Evolutionary conservation across 1,140 invertebrate genomes (phyloP), one percentile per base, ranked within the genome.

Genomic region (Rhynchophorus ferrugineus): DNA sequence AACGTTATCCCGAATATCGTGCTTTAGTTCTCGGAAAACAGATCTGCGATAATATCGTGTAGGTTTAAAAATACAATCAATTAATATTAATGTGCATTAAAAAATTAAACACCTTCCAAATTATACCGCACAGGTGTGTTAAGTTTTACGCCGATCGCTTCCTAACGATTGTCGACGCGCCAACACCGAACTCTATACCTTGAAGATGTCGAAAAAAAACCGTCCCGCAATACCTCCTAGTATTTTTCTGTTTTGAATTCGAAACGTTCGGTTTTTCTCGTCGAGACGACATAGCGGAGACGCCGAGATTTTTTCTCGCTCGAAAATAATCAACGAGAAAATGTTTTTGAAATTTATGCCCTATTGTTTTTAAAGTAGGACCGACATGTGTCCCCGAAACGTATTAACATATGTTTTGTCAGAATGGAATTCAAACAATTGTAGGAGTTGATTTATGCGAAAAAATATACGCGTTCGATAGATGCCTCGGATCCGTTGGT

Each of bases 331-430:
- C 24, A 11, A 11, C 24, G 24, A 29, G 24, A 29, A n/a, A n/a
- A 43, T n/a, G n/a, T 19, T 19, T 7, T 3, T 8, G 24, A 14
- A 16, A 44, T 44, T 44, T 44, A 44, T 44, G 43, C 18, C 16
- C 43, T 24, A 44, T 44, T 44, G 43, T 44, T 34, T 21, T 21
- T 16, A 21, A 44, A 44, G 43, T 18, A 29, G 29, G 20, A 5
- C 22, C 3, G 43, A 33, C 43, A 44, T n/a, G 29, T 44, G 43
- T 44, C 29, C 24, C 14, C 20, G 5, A 7, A 17, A 13, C 3
- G 17, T 17, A 44, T 44, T 44, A 44, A 44, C 43, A 44, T 44
- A 44, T 44, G 22, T 44, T 34, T 20, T 9, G 24, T 29, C 24
- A 29, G 24, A 29, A 11, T 11, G 24, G 24, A 29, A 29, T 29